A percentile compares a stretch with the other conserved stretches of the same genome.
These are phyloP conservation scores for Mobula birostris DNA, from an alignment of 2,113 vertebrate genomes.

Conservation along the genomic window DNA sequence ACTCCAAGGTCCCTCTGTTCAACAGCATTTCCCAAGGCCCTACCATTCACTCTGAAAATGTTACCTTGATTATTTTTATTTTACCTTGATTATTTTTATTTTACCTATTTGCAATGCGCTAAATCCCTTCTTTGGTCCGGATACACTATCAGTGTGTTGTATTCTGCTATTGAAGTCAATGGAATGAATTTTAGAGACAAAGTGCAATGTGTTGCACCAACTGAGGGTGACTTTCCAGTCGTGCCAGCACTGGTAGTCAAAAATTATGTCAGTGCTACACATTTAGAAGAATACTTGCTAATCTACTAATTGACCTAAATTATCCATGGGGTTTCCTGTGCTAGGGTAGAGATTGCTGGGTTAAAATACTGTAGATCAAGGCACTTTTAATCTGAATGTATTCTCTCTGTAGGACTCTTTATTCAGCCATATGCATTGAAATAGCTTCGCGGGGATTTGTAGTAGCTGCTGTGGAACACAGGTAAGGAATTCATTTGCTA, in stretches of 20 bases:
- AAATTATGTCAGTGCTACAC: neutral
- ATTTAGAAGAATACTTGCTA: neutral
- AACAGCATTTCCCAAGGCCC: too few relatives aligned
- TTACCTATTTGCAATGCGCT: too few relatives aligned
- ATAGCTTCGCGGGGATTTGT: conserved; percentile 87
- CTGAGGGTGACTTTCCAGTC: neutral
- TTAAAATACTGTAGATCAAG: neutral
- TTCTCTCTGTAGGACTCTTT: conserved; percentile 72
- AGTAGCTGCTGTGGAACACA: conserved; percentile 89
- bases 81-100: too few relatives aligned
- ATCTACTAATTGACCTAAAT: neutral
- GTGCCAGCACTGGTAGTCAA: neutral
- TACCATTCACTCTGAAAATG: too few relatives aligned
- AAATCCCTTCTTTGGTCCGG: too few relatives aligned
- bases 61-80: too few relatives aligned
- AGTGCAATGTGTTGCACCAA: too few relatives aligned
- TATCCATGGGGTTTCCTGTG: neutral
- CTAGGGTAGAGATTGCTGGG: neutral
- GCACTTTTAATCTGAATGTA: neutral
- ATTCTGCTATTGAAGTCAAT: too few relatives aligned
- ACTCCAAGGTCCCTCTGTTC: too few relatives aligned
- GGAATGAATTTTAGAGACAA: too few relatives aligned
- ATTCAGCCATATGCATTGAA: conserved; percentile 84
- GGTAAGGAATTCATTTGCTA: conserved; percentile 56
- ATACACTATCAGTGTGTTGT: too few relatives aligned